Conservation (phyloP, 2,888 invertebrate genomes). For the Acanthosepion pharaonis region DNA sequence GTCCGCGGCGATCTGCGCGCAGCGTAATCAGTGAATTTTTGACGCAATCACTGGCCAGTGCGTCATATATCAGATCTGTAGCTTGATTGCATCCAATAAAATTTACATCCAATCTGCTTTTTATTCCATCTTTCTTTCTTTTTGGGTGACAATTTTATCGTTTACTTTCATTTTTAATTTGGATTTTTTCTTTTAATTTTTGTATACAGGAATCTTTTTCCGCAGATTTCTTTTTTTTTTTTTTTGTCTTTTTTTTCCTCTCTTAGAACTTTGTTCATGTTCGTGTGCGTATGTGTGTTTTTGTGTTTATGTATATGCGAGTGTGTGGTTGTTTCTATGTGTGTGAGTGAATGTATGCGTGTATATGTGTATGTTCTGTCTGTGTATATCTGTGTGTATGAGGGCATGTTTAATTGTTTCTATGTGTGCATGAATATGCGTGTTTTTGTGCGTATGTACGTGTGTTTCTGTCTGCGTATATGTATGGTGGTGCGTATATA, state of each 20-base stretch:
- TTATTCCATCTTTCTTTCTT: background rate
- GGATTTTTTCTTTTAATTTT: background rate
- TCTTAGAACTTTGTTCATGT: too few species aligned
- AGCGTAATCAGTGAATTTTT: background rate
- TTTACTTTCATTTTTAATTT: background rate
- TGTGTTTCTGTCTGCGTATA: too few species aligned
- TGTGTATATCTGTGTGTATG: background rate
- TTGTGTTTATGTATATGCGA: too few species aligned
- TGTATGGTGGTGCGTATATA: too few species aligned
- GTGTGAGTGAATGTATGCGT: background rate
- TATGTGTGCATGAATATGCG: too few species aligned
- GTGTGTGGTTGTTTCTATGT: background rate
- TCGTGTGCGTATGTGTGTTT: too few species aligned
- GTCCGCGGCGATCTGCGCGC: background rate
- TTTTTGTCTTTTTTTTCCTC: too few species aligned
- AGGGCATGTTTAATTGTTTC: too few species aligned
- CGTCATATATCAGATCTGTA: background rate
- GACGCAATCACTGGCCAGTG: background rate
- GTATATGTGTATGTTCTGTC: background rate
- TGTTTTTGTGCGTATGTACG: too few species aligned
- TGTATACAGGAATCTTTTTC: background rate
- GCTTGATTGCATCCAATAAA: conserved; percentile 33
- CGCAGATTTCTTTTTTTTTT: too few species aligned
- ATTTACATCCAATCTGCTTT: background rate
- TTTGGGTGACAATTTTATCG: background rate